Conservation (phyloP, 2,888 invertebrate species). For the Tortricodes alternella region DNA sequence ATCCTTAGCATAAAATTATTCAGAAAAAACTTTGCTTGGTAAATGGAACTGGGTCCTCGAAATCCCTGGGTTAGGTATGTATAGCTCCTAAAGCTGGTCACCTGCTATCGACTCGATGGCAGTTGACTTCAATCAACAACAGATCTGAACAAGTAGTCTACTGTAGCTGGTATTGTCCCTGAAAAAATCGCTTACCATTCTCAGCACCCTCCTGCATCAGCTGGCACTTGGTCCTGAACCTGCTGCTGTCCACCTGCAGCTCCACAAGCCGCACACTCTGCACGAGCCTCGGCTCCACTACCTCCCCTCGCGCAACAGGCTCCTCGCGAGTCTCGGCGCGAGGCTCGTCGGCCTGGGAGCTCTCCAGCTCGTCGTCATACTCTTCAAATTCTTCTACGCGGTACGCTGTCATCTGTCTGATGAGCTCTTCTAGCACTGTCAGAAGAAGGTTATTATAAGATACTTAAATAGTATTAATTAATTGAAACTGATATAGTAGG, state of each 20-base stretch:
- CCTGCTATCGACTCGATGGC: no score
- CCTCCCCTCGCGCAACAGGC: conserved; percentile 54
- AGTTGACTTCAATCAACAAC: no score
- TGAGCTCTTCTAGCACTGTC: conserved; percentile 86
- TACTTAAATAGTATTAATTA: not conserved
- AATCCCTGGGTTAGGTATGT: no score
- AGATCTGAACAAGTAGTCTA: no score
- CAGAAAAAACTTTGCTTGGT: no score
- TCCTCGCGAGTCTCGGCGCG: conserved; percentile 42
- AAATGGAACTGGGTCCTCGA: no score
- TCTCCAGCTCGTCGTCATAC: conserved; percentile 68
- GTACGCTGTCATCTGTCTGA: conserved; percentile 84
- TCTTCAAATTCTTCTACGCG: conserved; percentile 77
- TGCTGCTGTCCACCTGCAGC: conserved; percentile 55
- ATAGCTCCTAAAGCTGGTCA: no score
- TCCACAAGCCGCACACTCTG: conserved; percentile 55
- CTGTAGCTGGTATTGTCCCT: no score
- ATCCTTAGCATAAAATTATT: no score
- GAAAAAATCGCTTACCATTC: conserved; percentile 64
- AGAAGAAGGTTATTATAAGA: conserved; percentile 28
- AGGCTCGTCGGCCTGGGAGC: conserved; percentile 33
- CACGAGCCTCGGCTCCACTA: conserved; percentile 61
- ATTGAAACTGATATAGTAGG: not conserved
- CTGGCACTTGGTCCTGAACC: conserved; percentile 81
- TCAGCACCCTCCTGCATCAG: conserved; percentile 74